phyloP scores from a whole-genome alignment of 2,797 vertebrate genomes.

The Oreortyx pictus region DNA sequence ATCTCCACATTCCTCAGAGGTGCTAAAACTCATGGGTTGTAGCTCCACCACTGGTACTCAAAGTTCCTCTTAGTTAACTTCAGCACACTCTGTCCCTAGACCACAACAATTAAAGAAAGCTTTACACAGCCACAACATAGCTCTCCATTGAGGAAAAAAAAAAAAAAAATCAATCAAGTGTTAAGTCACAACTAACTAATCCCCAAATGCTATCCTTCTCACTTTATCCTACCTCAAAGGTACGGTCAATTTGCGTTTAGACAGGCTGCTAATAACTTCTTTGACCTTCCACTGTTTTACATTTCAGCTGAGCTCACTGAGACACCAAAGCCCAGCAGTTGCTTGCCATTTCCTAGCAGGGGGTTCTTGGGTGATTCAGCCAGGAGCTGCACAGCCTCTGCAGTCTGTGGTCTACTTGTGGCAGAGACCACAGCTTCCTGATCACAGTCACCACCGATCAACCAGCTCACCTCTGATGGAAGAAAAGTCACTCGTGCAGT shows the following conservation, averaged over 20 bases:
- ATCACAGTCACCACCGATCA: accelerated
- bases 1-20: accelerated
- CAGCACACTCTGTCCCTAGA: not conserved
- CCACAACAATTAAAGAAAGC: not conserved
- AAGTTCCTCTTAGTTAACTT: not conserved
- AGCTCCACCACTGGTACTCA: not conserved
- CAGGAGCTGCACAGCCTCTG: not conserved
- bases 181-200: not conserved
- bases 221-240: not conserved
- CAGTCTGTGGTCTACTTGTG: not conserved
- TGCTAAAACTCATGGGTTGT: not conserved
- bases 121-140: not conserved
- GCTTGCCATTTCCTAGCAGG: not conserved
- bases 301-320: not conserved
- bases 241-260: not conserved
- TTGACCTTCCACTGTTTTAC: not conserved
- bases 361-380: not conserved
- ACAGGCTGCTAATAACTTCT: not conserved
- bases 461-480: not conserved
- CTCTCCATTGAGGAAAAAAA: not conserved
- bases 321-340: not conserved
- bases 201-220: not conserved
- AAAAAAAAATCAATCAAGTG: not conserved
- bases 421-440: not conserved
- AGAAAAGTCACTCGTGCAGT: not conserved